Evolutionary conservation across 2,888 invertebrate species (phyloP), one percentile per base, ranked within the genome.

Genomic region (Drosophila colorata): DNA sequence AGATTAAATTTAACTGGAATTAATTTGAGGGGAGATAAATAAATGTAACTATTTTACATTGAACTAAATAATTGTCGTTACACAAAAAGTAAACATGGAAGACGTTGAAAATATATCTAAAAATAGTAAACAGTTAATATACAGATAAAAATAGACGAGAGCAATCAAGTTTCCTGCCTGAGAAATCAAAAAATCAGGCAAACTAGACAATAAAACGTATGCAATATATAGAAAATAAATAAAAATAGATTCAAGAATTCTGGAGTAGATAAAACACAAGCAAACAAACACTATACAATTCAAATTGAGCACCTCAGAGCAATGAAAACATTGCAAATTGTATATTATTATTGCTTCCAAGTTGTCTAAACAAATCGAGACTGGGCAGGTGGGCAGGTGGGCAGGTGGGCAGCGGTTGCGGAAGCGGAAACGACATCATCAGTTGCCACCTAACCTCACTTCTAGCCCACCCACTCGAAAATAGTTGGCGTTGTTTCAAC

Each of bases 391-490:
- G 75, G 63, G 56, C 43, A 56, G 76, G n/a, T 33, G 38, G 16
- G 44, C 75, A 72, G 72, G 75, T 72, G 75, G 63, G 56, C 43
- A 56, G 76, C 13, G 11, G 33, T 13, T 33, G 33, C 73, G 76
- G 76, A 73, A 65, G 52, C 73, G 74, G 71, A 72, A 77, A 72
- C 60, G 73, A 67, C 53, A 58, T 67, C 61, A 65, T 75, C 65
- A 65, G 43, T 47, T 59, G 47, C 31, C 64, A 16, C 33, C 31
- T 47, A 61, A 41, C 14, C 35, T 40, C 14, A 49, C 18, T 20
- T 28, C 37, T n/a, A 9, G 13, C 14, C 28, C 16, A n/a, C 20
- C 13, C 28, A 43, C 20, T 14, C 31, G 38, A 28, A 49, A 43
- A 40, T 53, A 51, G 64, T 59, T 69, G 46, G 41, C 63, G 38